phyloP scores from a whole-genome alignment of 2,797 vertebrate genomes.

The Gallirallus australis region DNA sequence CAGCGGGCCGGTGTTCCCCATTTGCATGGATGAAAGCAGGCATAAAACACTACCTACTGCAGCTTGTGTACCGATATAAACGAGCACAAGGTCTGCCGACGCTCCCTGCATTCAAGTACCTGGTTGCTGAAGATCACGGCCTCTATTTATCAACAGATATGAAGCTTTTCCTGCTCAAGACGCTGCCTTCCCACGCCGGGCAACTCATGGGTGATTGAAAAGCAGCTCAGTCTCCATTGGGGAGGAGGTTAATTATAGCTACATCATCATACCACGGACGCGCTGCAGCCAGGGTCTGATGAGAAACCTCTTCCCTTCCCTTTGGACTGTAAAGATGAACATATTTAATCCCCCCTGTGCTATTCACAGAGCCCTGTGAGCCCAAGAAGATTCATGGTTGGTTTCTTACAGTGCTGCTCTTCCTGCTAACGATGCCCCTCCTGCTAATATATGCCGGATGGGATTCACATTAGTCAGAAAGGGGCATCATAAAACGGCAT shows the following conservation, averaged over 20 bases:
- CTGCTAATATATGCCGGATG: constrained; percentile 30
- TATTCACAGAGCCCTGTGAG: background rate
- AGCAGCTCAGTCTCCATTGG: background rate
- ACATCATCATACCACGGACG: background rate
- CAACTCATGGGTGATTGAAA: background rate
- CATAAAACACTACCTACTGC: background rate
- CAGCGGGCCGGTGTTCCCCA: background rate
- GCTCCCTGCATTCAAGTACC: background rate
- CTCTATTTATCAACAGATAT: background rate
- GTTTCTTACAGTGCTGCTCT: constrained; percentile 25
- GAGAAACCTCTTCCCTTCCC: constrained; percentile 48
- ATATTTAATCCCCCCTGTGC: constrained; percentile 40
- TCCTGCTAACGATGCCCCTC: constrained; percentile 52
- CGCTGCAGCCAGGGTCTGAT: background rate
- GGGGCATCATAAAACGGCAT: background rate
- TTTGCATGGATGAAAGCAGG: background rate
- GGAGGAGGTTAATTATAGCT: constrained; percentile 45
- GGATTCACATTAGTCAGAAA: constrained; percentile 30
- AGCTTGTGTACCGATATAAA: accelerated
- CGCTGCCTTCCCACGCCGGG: background rate
- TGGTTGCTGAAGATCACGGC: background rate
- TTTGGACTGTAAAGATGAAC: constrained; percentile 3
- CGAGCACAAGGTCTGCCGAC: background rate
- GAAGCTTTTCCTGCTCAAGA: background rate
- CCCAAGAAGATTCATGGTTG: constrained; percentile 47